Percentiles rank a stretch among this genome's conserved stretches.
Evolutionary conservation across 2,797 vertebrate species (phyloP).

Genomic region (Lerista edwardsae): DNA sequence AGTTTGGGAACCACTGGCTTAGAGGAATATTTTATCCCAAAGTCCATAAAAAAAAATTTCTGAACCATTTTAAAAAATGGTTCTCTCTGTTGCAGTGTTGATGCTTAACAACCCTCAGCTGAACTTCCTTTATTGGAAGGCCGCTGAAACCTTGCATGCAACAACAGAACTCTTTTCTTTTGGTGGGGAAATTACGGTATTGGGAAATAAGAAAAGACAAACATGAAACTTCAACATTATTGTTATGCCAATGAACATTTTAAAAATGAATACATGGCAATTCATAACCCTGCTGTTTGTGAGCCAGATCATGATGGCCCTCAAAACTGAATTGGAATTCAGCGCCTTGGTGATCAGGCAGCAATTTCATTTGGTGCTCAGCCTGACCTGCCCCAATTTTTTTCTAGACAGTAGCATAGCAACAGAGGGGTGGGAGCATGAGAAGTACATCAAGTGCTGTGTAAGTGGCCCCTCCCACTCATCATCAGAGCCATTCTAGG

Average conservation of each 20-base stretch:
- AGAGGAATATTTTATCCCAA: not conserved
- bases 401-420: no score
- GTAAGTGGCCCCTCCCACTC: no score
- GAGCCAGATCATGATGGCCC: not conserved
- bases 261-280: not conserved
- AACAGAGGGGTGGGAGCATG: no score
- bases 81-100: not conserved
- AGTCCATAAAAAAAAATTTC: not conserved
- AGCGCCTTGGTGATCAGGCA: not conserved
- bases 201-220: no score
- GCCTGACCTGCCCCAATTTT: no score
- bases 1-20: no score
- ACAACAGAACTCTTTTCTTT: no score
- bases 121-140: not conserved
- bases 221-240: not conserved
- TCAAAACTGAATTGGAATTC: not conserved
- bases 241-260: fast-evolving
- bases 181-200: no score
- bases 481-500: no score
- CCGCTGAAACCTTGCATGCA: no score
- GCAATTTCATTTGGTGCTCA: not conserved
- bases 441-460: no score
- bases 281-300: not conserved
- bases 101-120: not conserved
- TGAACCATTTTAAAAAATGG: not conserved